Conservation (phyloP, 2,888 invertebrate genomes). For the Protonemura montana region DNA sequence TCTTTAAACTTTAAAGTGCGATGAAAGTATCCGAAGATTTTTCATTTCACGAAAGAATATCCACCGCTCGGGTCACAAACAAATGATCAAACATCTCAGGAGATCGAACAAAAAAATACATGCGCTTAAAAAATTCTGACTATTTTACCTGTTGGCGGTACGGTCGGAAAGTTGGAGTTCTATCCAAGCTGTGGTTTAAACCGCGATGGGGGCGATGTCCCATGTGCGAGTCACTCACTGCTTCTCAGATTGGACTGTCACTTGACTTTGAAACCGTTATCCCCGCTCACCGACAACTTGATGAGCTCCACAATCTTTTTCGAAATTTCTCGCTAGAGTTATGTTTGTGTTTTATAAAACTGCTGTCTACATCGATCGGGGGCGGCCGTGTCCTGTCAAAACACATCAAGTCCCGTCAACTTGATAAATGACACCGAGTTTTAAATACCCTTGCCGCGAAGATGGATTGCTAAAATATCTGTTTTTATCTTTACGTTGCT, state of each 20-base stretch:
- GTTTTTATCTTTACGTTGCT: neutral
- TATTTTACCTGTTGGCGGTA: too few relatives aligned
- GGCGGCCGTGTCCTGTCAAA: neutral
- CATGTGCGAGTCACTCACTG: too few relatives aligned
- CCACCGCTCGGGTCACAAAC: neutral
- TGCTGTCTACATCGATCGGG: neutral
- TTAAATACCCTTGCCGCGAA: neutral
- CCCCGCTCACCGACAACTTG: neutral
- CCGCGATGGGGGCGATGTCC: too few relatives aligned
- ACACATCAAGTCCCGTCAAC: neutral
- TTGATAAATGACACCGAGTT: neutral
- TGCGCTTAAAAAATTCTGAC: too few relatives aligned
- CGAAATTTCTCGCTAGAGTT: neutral
- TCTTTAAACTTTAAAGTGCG: neutral
- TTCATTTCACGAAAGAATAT: neutral
- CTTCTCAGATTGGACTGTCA: neutral
- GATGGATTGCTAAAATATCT: neutral
- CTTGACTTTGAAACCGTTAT: neutral
- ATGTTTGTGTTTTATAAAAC: conserved; percentile 4
- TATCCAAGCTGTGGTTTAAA: too few relatives aligned
- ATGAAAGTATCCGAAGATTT: neutral
- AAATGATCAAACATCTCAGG: neutral
- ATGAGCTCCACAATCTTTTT: neutral
- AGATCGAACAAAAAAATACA: too few relatives aligned
- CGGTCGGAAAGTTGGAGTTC: too few relatives aligned